A percentile compares a stretch with the other conserved stretches of the same genome.
Evolutionary conservation across 92 coral and sea anemone genomes (phyloP).

Genomic region (Epizoanthus scotinus): DNA sequence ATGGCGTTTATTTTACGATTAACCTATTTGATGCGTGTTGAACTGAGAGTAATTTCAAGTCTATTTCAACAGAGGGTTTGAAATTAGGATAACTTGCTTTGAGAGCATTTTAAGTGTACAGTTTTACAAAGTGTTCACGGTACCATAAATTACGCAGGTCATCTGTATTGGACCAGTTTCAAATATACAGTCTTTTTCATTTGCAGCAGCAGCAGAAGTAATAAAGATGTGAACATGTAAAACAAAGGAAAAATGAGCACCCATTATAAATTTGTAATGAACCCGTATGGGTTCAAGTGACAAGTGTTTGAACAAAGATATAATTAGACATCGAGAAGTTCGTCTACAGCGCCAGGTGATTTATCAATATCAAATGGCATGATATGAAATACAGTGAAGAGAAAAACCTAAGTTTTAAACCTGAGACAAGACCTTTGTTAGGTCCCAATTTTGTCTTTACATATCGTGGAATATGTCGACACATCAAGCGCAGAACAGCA

Average conservation of each 20-base stretch:
- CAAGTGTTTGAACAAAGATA: not conserved
- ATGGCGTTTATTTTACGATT: no score
- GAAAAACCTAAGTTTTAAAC: not conserved
- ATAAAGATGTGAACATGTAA: not conserved
- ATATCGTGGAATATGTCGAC: not conserved
- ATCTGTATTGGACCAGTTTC: no score
- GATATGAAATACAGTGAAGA: not conserved
- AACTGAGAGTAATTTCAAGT: no score
- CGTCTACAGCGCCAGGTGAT: not conserved
- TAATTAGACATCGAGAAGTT: no score
- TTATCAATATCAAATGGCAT: not conserved
- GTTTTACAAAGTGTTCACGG: no score
- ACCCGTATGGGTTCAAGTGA: not conserved
- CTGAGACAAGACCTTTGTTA: not conserved
- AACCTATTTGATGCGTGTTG: no score
- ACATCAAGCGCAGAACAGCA: not conserved
- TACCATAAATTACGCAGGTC: no score
- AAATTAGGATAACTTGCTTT: no score
- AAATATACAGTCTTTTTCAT: no score
- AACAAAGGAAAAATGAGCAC: not conserved
- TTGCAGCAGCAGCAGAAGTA: not conserved
- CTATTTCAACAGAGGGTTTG: no score
- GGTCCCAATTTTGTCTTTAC: not conserved
- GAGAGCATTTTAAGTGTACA: no score
- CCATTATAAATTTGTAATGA: not conserved